These are phyloP conservation scores for Embiotoca jacksoni DNA, from an alignment of 2,113 vertebrate species.

Conservation along the genomic window DNA sequence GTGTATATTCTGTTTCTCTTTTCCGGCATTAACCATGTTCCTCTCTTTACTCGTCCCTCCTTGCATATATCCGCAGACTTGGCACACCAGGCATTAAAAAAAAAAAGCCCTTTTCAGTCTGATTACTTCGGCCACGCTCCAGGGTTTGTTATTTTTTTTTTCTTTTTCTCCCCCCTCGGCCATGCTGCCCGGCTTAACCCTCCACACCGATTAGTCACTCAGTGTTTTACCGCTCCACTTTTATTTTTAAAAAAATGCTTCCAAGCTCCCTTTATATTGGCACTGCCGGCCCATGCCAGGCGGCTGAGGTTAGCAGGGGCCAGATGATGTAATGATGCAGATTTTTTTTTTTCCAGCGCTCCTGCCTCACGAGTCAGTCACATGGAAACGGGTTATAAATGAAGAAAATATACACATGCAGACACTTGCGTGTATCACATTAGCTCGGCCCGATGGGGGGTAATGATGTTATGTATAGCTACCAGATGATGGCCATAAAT, in stretches of 20 bases:
- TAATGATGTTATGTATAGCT: slow-evolving; percentile 32
- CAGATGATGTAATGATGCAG: slow-evolving; percentile 67
- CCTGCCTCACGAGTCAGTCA: slow-evolving; percentile 30
- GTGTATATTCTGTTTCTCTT: neutral
- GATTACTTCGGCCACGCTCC: slow-evolving; percentile 54
- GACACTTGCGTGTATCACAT: too few species aligned
- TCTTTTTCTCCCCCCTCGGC: neutral
- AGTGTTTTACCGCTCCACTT: slow-evolving; percentile 55
- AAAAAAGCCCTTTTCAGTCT: slow-evolving; percentile 52
- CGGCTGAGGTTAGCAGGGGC: slow-evolving; percentile 62
- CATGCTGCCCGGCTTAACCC: slow-evolving; percentile 52
- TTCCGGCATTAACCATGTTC: neutral
- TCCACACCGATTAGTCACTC: slow-evolving; percentile 65
- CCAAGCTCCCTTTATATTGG: slow-evolving; percentile 52
- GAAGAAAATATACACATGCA: slow-evolving; percentile 17
- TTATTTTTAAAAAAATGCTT: slow-evolving; percentile 75
- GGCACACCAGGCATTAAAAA: neutral
- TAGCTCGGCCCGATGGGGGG: neutral
- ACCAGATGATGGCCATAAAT: slow-evolving; percentile 28
- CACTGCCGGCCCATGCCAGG: slow-evolving; percentile 41
- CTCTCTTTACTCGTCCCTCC: slow-evolving; percentile 23
- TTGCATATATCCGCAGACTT: slow-evolving; percentile 41
- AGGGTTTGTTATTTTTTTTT: slow-evolving; percentile 41
- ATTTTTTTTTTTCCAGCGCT: slow-evolving; percentile 24
- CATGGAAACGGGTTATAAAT: slow-evolving; percentile 29